These are phyloP conservation scores for Chiroxiphia lanceolata DNA, from an alignment of 2,797 vertebrate species.

Conservation along the genomic window DNA sequence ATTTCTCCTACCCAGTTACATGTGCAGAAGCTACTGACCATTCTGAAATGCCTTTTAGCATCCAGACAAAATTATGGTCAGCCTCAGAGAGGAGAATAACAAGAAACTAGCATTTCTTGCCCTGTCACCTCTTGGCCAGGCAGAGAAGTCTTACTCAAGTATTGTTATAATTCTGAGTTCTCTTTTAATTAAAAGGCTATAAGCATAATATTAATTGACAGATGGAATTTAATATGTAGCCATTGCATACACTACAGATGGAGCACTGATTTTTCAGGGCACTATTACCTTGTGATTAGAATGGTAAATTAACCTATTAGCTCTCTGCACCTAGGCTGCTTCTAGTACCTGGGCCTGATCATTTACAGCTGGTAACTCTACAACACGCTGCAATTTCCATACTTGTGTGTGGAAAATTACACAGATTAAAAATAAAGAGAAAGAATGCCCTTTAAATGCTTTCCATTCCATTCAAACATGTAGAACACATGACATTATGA, in stretches of 20 bases:
- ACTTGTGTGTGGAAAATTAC: background rate
- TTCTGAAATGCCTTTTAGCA: background rate
- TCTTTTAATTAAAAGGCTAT: background rate
- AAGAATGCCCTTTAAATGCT: background rate
- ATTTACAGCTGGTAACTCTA: background rate
- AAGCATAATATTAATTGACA: background rate
- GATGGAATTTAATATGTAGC: background rate
- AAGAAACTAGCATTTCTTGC: background rate
- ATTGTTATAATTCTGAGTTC: background rate
- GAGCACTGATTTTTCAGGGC: background rate
- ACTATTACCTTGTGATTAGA: background rate
- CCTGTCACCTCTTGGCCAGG: background rate
- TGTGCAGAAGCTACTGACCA: background rate
- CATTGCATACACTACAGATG: background rate
- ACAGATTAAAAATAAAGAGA: background rate
- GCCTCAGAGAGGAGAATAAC: background rate
- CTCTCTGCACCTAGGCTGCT: background rate
- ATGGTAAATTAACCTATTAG: background rate
- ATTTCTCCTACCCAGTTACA: background rate
- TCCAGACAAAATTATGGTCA: background rate
- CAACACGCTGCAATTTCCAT: background rate
- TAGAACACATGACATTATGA: background rate
- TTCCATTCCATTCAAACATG: background rate
- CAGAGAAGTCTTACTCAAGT: background rate
- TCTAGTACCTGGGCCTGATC: background rate